A percentile compares a stretch with the other conserved stretches of the same genome.
Conservation (phyloP, 2,113 vertebrate genomes). For the Rhinichthys klamathensis region DNA sequence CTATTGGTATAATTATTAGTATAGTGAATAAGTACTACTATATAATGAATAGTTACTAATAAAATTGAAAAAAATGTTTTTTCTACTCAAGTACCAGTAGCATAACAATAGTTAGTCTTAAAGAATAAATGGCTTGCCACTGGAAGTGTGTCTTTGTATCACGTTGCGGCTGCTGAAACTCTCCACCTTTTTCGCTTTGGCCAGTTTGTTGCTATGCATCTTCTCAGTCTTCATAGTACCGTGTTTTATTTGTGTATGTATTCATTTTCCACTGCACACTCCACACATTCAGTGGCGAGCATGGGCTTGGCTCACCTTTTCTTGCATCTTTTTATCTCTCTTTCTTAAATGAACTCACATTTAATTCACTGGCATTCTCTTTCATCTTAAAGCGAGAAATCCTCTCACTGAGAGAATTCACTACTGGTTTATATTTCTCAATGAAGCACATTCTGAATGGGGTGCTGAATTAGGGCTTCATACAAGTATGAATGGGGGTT, state of each 20-base stretch:
- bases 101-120: neutral
- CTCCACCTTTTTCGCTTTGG: neutral
- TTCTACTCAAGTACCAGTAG: neutral
- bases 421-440: constrained; percentile 28
- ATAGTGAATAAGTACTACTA: neutral
- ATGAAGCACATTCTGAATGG: constrained; percentile 50
- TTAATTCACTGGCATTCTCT: neutral
- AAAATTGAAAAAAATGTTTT: neutral
- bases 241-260: neutral
- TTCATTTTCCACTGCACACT: constrained; percentile 3
- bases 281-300: constrained; percentile 38
- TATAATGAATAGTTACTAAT: neutral
- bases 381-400: constrained; percentile 15
- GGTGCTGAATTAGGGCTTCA: neutral
- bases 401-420: neutral
- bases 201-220: constrained; percentile 22
- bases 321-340: constrained; percentile 56
- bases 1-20: neutral
- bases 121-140: constrained; percentile 20
- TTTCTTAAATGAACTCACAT: constrained; percentile 49
- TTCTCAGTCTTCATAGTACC: neutral
- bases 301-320: constrained; percentile 71
- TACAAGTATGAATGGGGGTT: constrained; percentile 72
- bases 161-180: neutral
- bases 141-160: constrained; percentile 10